Conservation (phyloP, 2,797 vertebrate species). For the Manis javanica region DNA sequence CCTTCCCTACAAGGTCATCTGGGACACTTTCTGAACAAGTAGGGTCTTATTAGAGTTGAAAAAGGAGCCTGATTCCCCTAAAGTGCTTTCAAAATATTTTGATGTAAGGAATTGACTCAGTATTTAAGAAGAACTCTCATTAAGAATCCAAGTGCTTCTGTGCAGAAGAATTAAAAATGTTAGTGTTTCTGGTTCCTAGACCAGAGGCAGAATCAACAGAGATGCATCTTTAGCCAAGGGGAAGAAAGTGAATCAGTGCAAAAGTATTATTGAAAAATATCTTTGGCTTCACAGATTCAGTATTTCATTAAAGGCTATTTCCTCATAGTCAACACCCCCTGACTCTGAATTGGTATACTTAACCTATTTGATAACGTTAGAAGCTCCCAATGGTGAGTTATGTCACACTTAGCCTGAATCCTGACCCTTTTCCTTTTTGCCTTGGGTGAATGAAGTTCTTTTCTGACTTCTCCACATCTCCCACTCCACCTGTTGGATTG, state of each 20-base stretch:
- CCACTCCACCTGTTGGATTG: neutral
- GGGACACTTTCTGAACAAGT: neutral
- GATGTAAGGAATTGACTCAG: neutral
- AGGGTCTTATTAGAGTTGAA: neutral
- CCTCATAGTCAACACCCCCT: neutral
- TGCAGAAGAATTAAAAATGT: neutral
- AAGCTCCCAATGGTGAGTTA: neutral
- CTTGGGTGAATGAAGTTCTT: neutral
- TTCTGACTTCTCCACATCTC: neutral
- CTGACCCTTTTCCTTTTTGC: neutral
- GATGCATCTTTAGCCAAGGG: neutral
- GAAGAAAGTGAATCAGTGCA: neutral
- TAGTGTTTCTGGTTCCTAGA: neutral
- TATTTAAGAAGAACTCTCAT: neutral
- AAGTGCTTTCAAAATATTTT: neutral
- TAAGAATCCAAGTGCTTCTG: neutral
- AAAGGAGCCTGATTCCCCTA: neutral
- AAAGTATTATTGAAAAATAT: neutral
- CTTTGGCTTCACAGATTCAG: neutral
- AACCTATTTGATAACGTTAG: neutral
- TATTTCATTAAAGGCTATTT: conserved; percentile 5
- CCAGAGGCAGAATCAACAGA: neutral
- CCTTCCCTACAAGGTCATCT: neutral
- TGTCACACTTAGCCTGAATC: neutral
- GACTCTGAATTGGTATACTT: neutral